Evolutionary conservation across 37 sponge, comb jelly and placozoan genomes (phyloP), one percentile per base, ranked within the genome.

Genomic region (Corticium candelabrum): DNA sequence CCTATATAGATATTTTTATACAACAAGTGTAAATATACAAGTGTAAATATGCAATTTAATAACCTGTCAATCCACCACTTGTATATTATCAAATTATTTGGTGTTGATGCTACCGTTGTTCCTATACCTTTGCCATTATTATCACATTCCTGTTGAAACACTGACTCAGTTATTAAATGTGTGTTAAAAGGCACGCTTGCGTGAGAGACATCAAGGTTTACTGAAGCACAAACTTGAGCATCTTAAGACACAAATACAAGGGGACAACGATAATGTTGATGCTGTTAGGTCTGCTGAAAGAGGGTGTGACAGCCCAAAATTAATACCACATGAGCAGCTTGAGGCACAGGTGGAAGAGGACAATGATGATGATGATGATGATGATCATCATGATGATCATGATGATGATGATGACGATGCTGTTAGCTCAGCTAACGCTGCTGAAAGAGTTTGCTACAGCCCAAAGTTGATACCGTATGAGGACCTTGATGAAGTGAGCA

Each of bases 121-220:
- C n/a, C n/a, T n/a, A n/a, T n/a, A n/a, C n/a, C n/a, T n/a, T n/a
- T n/a, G n/a, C n/a, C n/a, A n/a, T n/a, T n/a, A n/a, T n/a, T n/a
- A n/a, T n/a, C n/a, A n/a, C n/a, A n/a, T n/a, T n/a, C n/a, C n/a
- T n/a, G n/a, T n/a, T n/a, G n/a, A n/a, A n/a, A n/a, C n/a, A n/a
- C n/a, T n/a, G n/a, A n/a, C n/a, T n/a, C n/a, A n/a, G n/a, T n/a
- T n/a, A n/a, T n/a, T n/a, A n/a, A n/a, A n/a, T n/a, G n/a, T n/a
- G n/a, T n/a, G n/a, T n/a, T n/a, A n/a, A 4, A 70, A 88, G 86
- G 93, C 93, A 0, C 78, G 99, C 32, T 79, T 99, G 71, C 75
- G 77, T 32, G 99, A 91, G 57, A 88, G 68, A 29, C 99, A 99
- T 77, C 96, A 99, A 76, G 89, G 77, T 7, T 81, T 90, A 77